Evolutionary conservation across 2,113 vertebrate genomes (phyloP), one percentile per base, ranked within the genome.

Genomic region (Odontophorus gujanensis): DNA sequence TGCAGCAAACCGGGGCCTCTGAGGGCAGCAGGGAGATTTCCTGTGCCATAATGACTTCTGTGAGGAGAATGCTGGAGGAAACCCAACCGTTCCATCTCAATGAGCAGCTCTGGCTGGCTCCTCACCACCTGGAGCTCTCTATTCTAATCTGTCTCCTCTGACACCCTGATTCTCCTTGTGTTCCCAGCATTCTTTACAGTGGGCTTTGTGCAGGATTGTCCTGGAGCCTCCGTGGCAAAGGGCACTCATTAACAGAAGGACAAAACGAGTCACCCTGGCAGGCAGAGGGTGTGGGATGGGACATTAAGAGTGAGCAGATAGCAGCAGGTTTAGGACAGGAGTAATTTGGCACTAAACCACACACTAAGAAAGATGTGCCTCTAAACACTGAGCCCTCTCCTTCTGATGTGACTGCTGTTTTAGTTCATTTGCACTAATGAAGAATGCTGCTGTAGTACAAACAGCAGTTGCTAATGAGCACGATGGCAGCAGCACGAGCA

Each of bases 381-480:
- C 48, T 63, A 79, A 90, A 81, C 47, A 93, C 58, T 74, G 73
- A 67, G 48, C 43, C 66, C 45, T 79, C 74, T 77, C 57, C 71
- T 69, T 55, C 90, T 28, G 74, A 53, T 38, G 76, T 53, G 71
- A 74, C 80, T 87, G 92, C 68, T 90, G 34, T 92, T 96, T 96
- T 38, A 93, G 85, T 59, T 87, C 75, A 92, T 96, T 94, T 83
- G 59, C n/a, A 24, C 72, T 82, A 88, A 95, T 89, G 92, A 95
- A 93, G 89, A 91, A 78, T 38, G 79, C 61, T 94, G 96, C 94
- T 96, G 85, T 5, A 8, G 77, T 95, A 94, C 93, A 97, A 96
- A 92, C 79, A 95, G 63, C 19, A 20, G 47, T 90, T 92, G 69
- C 78, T 95, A 88, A 86, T 90, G 72, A 86, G 42, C 8, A 1